Evolutionary conservation across 2,797 vertebrate species (phyloP).

Genomic region (Pelodytes ibericus): DNA sequence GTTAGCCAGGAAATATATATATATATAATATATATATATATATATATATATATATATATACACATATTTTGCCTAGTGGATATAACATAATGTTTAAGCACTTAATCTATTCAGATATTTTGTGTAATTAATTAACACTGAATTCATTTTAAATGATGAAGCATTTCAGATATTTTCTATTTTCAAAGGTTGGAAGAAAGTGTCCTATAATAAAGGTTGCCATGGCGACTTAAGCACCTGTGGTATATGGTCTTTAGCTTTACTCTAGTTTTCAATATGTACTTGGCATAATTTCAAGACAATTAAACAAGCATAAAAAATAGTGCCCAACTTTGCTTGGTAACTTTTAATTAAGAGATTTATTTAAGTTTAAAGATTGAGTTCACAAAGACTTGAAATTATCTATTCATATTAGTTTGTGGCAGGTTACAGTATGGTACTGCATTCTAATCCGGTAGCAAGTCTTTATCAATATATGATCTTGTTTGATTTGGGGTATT

Average conservation of each 20-base stretch:
- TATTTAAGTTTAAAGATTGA: neutral
- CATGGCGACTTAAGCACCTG: constrained; percentile 10
- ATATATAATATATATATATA: too few relatives aligned
- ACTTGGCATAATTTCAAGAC: constrained; percentile 2
- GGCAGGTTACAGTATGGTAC: neutral
- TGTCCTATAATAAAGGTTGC: neutral
- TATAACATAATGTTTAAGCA: too few relatives aligned
- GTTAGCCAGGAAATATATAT: too few relatives aligned
- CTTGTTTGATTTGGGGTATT: neutral
- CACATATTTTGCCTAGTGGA: too few relatives aligned
- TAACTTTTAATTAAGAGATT: neutral
- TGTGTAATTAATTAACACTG: too few relatives aligned
- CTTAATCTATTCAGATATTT: too few relatives aligned
- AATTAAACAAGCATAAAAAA: neutral
- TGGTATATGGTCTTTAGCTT: neutral
- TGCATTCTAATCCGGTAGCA: neutral
- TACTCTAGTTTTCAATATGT: neutral
- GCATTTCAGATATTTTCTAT: too few relatives aligned
- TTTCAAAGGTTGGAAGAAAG: neutral
- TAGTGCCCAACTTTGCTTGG: neutral
- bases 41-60: too few relatives aligned
- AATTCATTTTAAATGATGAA: too few relatives aligned
- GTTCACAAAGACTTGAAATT: neutral
- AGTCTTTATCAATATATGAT: neutral
- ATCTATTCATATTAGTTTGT: neutral